These are phyloP conservation scores for Corythucha ciliata DNA, from an alignment of 2,888 invertebrate species.

Conservation along the genomic window DNA sequence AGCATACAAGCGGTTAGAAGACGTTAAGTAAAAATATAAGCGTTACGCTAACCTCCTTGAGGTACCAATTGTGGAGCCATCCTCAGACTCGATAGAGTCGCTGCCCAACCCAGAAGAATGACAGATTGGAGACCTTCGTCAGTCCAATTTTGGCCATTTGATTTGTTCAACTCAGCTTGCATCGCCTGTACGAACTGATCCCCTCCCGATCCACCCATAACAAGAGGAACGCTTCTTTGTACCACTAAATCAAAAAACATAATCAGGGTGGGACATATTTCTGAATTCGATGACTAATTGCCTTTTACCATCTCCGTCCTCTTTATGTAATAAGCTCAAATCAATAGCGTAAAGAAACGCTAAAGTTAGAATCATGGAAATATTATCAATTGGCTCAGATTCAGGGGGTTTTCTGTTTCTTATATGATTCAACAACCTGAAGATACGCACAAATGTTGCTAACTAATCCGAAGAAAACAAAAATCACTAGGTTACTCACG, in stretches of 20 bases:
- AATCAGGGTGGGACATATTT: no score
- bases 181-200: constrained; percentile 45
- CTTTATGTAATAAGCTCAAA: constrained; percentile 63
- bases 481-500: constrained; percentile 26
- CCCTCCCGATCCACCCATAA: constrained; percentile 19
- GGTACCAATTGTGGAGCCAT: constrained; percentile 50
- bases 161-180: constrained; percentile 50
- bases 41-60: constrained; percentile 40
- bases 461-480: constrained; percentile 7
- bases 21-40: no score
- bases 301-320: constrained; percentile 56
- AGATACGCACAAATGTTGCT: neutral
- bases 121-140: constrained; percentile 51
- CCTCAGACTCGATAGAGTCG: constrained; percentile 55
- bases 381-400: constrained; percentile 65
- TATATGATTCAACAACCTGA: constrained; percentile 40
- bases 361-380: constrained; percentile 70
- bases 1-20: neutral
- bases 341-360: constrained; percentile 75
- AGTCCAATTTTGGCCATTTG: no score
- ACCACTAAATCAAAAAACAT: constrained; percentile 18
- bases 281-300: no score
- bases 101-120: constrained; percentile 59
- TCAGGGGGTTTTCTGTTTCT: constrained; percentile 40
- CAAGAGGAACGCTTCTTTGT: constrained; percentile 24